Conservation (phyloP, 1,140 invertebrate species). For the Danaus melanippus region DNA sequence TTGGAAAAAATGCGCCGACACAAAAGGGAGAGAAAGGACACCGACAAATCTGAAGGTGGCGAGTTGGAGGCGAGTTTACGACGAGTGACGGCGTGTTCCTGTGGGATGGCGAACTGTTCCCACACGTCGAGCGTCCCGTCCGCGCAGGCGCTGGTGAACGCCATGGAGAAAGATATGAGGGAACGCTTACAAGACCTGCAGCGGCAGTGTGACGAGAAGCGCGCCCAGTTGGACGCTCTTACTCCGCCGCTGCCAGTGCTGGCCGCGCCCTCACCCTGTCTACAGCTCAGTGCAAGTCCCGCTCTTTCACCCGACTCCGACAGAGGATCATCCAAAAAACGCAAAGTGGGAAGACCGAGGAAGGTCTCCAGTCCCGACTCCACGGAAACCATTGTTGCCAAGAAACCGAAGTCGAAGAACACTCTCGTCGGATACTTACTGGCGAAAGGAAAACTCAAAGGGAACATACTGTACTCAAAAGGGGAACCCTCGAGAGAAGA, state of each 20-base stretch:
- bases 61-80: slow-evolving; percentile 58
- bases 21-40: slow-evolving; percentile 59
- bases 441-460: slow-evolving; percentile 76
- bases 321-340: slow-evolving; percentile 80
- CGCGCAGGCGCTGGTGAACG: slow-evolving; percentile 76
- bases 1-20: slow-evolving; percentile 59
- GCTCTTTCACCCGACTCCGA: slow-evolving; percentile 60
- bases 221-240: slow-evolving; percentile 84
- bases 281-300: slow-evolving; percentile 20
- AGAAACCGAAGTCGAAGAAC: slow-evolving; percentile 79
- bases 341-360: slow-evolving; percentile 86
- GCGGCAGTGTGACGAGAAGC: slow-evolving; percentile 85
- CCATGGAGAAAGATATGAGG: slow-evolving; percentile 85
- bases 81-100: slow-evolving; percentile 56
- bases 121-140: slow-evolving; percentile 58
- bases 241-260: slow-evolving; percentile 44
- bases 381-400: slow-evolving; percentile 86
- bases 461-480: slow-evolving; percentile 66
- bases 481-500: slow-evolving; percentile 70
- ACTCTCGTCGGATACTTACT: slow-evolving; percentile 77
- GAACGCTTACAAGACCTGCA: slow-evolving; percentile 85
- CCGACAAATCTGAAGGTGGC: slow-evolving; percentile 38
- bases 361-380: slow-evolving; percentile 78
- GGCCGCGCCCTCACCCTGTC: slow-evolving; percentile 43
- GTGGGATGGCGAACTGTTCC: slow-evolving; percentile 39